phyloP scores from a whole-genome alignment of 2,113 vertebrate genomes.

The Halcyon senegalensis region DNA sequence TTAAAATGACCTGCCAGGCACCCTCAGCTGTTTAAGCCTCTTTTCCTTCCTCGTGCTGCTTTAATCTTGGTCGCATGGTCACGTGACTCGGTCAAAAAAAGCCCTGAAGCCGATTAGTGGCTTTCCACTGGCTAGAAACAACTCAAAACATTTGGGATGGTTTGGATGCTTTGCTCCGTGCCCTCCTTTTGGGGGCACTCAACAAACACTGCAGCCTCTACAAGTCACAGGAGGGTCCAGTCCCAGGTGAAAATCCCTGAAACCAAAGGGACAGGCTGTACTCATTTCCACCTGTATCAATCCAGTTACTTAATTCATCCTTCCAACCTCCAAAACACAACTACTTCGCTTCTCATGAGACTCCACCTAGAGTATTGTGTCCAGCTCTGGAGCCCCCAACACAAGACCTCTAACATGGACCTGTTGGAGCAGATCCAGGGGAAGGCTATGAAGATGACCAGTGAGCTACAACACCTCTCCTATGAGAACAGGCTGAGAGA shows the following conservation, averaged over 20 bases:
- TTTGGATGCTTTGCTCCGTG: not conserved
- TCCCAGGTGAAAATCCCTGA: not conserved
- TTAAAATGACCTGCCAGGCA: conserved; percentile 74
- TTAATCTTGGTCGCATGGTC: conserved; percentile 83
- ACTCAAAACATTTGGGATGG: conserved; percentile 6
- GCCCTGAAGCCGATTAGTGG: conserved; percentile 83
- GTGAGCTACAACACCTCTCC: too few species aligned
- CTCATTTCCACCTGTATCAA: not conserved
- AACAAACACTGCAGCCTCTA: not conserved
- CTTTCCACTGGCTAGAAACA: not conserved
- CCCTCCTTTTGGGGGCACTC: not conserved
- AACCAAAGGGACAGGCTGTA: not conserved
- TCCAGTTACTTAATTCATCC: not conserved
- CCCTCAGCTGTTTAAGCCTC: conserved; percentile 80
- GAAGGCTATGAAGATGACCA: too few species aligned
- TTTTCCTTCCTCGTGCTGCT: conserved; percentile 83
- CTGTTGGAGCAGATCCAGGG: too few species aligned
- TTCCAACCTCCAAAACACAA: not conserved
- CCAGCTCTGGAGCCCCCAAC: too few species aligned
- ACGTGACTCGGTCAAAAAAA: conserved; percentile 76
- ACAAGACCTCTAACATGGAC: too few species aligned
- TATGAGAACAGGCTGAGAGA: too few species aligned
- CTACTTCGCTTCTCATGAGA: too few species aligned
- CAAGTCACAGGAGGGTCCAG: not conserved
- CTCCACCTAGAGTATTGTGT: too few species aligned